These are phyloP conservation scores for Lemur catta DNA, from an alignment of 2,797 vertebrate species.

Conservation along the genomic window DNA sequence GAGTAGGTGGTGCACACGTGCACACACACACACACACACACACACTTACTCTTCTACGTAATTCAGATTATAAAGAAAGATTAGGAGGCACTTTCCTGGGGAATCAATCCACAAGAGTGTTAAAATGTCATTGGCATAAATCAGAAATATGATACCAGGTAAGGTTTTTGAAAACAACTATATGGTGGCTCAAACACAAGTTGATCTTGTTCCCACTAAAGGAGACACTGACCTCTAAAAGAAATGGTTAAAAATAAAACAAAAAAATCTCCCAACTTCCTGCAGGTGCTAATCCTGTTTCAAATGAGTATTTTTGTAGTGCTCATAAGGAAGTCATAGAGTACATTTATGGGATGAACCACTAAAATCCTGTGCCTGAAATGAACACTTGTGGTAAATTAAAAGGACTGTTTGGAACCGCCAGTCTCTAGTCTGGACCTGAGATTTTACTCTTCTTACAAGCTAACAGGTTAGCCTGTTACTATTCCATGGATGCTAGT, in stretches of 20 bases:
- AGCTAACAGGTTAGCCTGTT: neutral
- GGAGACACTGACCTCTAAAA: neutral
- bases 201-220: neutral
- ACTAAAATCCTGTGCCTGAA: neutral
- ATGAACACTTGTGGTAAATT: neutral
- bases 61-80: neutral
- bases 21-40: neutral
- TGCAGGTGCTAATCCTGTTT: neutral
- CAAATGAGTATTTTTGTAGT: neutral
- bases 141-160: neutral
- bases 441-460: neutral
- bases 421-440: neutral
- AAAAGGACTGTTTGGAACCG: neutral
- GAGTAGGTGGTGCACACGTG: neutral
- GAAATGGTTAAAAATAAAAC: slow-evolving; percentile 13
- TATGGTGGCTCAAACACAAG: neutral
- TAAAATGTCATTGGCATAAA: slow-evolving; percentile 7
- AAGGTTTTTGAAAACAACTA: neutral
- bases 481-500: neutral
- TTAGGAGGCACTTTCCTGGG: neutral
- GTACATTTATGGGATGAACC: no score
- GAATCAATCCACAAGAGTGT: neutral
- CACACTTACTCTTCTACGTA: neutral
- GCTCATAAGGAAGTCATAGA: neutral
- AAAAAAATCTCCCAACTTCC: neutral